Base-by-base conservation (phyloP, 2,113 vertebrate genomes). In the Neolamprologus caudopunctatus region DNA sequence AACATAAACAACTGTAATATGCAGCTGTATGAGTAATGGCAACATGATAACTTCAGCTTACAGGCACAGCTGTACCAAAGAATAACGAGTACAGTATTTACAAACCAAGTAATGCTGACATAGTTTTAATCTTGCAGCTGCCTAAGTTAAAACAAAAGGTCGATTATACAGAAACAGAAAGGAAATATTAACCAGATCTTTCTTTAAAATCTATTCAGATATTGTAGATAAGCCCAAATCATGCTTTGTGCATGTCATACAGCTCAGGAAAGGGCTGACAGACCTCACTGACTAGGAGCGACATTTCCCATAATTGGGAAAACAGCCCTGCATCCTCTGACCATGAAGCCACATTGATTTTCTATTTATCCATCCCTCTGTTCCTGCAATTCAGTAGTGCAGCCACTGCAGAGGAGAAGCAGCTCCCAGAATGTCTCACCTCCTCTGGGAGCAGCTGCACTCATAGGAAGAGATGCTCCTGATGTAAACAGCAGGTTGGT, bases 231-330 rank as follows among this genome's bases (percentile, higher is more conserved):
- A 31, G 35, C 17, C 16, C 28, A 47, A 14, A 4, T 26, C 6
- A 57, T 78, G 45, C 80, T 19, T 13, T 51, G 75, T 88, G 73
- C 61, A 80, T 68, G 75, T 89, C 85, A 92, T 82, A 66, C 75
- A 75, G 66, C 81, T 85, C 35, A 71, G 88, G 50, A 85, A 78
- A 85, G 66, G 45, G 61, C 75, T 84, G 55, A 85, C 57, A 87
- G 85, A 89, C 85, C 66, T 85, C 92, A 47, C 51, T 6, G 71
- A 75, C 53, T 10, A 31, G 63, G 12, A 90, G 89, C 61, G 47
- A 86, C 84, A 68, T 91, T 88, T 71, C 47, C 86, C 4, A 10
- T 94, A 91, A 95, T 95, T 93, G 86, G 53, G 87, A 82, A 92
- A 93, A 89, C 82, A 89, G 80, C 80, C 75, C 61, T 63, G 90